phyloP scores from a whole-genome alignment of 2,113 vertebrate species.

The Apodemus speciosus region DNA sequence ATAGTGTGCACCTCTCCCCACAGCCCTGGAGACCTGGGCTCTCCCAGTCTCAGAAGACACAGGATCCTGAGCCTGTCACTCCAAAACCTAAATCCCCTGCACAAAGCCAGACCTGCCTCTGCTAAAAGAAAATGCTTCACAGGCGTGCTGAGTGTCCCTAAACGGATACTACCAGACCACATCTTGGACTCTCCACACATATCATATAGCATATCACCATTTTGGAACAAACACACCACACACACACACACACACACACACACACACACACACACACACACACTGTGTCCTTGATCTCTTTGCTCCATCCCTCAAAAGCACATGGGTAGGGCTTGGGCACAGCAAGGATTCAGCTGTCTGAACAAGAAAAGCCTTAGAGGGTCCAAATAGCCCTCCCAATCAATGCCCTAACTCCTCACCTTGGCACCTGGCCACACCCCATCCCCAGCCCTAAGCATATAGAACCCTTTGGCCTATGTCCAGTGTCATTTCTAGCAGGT shows the following conservation, averaged over 20 bases:
- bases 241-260: not conserved
- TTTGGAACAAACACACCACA: not conserved
- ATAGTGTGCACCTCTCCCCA: conserved; percentile 32
- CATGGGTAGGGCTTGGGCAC: not conserved
- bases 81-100: conserved; percentile 48
- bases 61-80: conserved; percentile 57
- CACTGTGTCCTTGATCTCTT: not conserved
- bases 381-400: rapidly evolving
- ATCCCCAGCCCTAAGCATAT: not conserved
- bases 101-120: conserved; percentile 55
- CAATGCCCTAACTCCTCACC: not conserved
- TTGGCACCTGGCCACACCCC: not conserved
- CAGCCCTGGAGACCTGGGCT: conserved; percentile 54
- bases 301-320: not conserved
- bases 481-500: not conserved
- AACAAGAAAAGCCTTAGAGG: not conserved
- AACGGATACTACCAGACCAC: not conserved
- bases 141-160: not conserved
- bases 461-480: not conserved
- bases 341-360: not conserved
- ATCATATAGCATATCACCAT: not conserved
- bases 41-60: conserved; percentile 31
- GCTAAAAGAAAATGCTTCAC: not conserved
- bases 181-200: not conserved
- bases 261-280: not conserved